Evolutionary conservation across 2,888 invertebrate genomes (phyloP).

Genomic region (Lithophane leautieri): DNA sequence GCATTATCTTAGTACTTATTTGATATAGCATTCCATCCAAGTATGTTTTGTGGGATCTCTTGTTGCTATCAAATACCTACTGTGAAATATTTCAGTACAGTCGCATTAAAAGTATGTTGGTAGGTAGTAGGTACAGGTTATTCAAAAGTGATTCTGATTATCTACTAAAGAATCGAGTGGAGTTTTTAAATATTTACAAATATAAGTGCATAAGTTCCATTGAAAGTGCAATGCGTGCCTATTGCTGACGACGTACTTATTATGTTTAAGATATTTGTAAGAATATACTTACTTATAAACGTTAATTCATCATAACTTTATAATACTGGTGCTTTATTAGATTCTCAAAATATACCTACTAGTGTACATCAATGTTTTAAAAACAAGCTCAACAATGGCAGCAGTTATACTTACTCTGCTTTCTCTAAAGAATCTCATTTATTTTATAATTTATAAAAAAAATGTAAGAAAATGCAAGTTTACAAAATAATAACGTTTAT

Average conservation of each 20-base stretch:
- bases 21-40: not conserved
- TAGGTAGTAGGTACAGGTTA: not conserved
- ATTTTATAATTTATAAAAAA: not conserved
- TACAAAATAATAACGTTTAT: slow-evolving; percentile 53
- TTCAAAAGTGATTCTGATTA: slow-evolving; percentile 15
- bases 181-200: slow-evolving; percentile 3
- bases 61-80: not conserved
- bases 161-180: not conserved
- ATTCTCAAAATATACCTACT: not conserved
- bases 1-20: not conserved
- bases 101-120: slow-evolving; percentile 14
- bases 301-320: not conserved
- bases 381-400: slow-evolving; percentile 2
- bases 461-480: no score
- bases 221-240: slow-evolving; percentile 3
- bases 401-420: not conserved
- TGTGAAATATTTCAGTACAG: slow-evolving; percentile 17
- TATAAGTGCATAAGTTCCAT: not conserved
- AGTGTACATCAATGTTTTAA: slow-evolving; percentile 1
- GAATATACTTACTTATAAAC: slow-evolving; percentile 24
- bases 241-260: not conserved
- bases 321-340: slow-evolving; percentile 14
- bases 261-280: slow-evolving; percentile 24
- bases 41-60: not conserved
- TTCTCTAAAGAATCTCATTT: slow-evolving; percentile 23